phyloP scores from a whole-genome alignment of 2,888 invertebrate species.

The Euspilapteryx auroguttella region DNA sequence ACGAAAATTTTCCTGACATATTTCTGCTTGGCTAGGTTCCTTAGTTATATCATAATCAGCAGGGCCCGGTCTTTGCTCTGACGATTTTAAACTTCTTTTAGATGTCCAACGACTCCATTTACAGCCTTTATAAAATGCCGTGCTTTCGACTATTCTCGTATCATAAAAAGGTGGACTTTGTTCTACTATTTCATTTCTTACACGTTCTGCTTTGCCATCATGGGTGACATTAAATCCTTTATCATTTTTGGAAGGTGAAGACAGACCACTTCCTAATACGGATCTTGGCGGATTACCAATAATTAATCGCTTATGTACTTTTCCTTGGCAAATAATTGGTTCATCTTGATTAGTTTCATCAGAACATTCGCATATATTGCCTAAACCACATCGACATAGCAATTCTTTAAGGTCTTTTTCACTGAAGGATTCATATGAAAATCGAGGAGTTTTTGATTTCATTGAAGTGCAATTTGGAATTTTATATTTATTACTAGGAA shows the following conservation, averaged over 20 bases:
- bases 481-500: slow-evolving; percentile 11
- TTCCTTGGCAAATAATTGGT: no score
- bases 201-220: slow-evolving; percentile 15
- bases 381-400: slow-evolving; percentile 28
- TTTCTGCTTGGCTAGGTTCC: slow-evolving; percentile 12
- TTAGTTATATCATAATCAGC: slow-evolving; percentile 22
- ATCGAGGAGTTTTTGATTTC: slow-evolving; percentile 27
- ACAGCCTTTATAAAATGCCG: slow-evolving; percentile 34
- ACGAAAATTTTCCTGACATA: slow-evolving; percentile 28
- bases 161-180: slow-evolving; percentile 34
- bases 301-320: no score
- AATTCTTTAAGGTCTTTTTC: slow-evolving; percentile 26
- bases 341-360: no score
- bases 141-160: slow-evolving; percentile 19
- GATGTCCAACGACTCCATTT: slow-evolving; percentile 40
- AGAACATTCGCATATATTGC: slow-evolving; percentile 27
- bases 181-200: slow-evolving; percentile 10
- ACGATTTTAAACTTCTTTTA: slow-evolving; percentile 11
- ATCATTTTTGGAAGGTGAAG: no score
- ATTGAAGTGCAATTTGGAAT: slow-evolving; percentile 29
- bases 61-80: slow-evolving; percentile 25
- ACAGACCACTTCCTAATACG: slow-evolving; percentile 14
- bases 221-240: no score
- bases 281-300: slow-evolving; percentile 22
- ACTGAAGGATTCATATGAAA: slow-evolving; percentile 28